Evolutionary conservation across 23 tunicate species (phyloP), one percentile per base, ranked within the genome.

Genomic region (Trididemnum clinides): DNA sequence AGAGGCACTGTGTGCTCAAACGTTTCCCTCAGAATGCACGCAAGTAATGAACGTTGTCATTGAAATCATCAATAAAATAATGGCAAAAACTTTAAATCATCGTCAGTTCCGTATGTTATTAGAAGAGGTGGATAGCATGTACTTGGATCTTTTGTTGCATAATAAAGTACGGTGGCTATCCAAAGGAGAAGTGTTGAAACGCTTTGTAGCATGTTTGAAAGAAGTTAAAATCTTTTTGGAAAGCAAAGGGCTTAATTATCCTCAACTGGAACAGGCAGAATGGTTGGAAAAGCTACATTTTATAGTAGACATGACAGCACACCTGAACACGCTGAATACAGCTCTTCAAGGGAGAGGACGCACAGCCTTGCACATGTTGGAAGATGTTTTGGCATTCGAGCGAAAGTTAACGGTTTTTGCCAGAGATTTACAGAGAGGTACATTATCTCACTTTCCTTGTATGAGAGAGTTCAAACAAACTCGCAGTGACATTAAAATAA

Each of bases 301-400:
- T 44, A 44, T 44, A 44, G 54, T 44, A 44, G 54, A 44, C 54
- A 44, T 44, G 54, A 44, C 54, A 15, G 15, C n/a, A n/a, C n/a
- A n/a, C n/a, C n/a, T n/a, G n/a, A n/a, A n/a, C n/a, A n/a, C n/a
- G n/a, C n/a, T n/a, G n/a, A n/a, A n/a, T n/a, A n/a, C n/a, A n/a
- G n/a, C n/a, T n/a, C n/a, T n/a, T n/a, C n/a, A n/a, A n/a, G 54
- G 54, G 54, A 44, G 54, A 44, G 54, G 15, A 44, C 54, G 22
- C 23, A 59, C 26, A 59, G 69, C 69, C 69, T 21, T 59, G 22
- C 69, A 59, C 21, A 59, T 59, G 69, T 21, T 59, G 69, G 69
- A 59, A 59, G 69, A 59, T 59, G 69, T 59, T 59, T 59, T 59
- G 69, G 69, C 69, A 59, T 59, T 59, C 69, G 69, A 59, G 27